Evolutionary conservation across 2,113 vertebrate genomes (phyloP).

Genomic region (Archilochus colubris): DNA sequence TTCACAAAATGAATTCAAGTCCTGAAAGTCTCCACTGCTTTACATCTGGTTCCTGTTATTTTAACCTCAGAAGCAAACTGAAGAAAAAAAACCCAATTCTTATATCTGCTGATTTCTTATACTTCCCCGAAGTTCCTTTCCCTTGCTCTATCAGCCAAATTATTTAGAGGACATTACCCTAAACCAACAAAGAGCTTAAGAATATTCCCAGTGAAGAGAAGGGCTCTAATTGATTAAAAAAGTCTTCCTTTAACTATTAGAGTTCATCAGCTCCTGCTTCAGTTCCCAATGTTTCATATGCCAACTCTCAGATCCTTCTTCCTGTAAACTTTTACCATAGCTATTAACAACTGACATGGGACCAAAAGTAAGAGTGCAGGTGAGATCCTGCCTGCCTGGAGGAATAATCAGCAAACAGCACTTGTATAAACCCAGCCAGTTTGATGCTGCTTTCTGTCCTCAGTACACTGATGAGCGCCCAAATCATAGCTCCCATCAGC

Average conservation of each 20-base stretch:
- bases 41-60: slow-evolving; percentile 57
- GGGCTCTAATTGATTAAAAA: neutral
- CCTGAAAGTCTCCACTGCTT: slow-evolving; percentile 7
- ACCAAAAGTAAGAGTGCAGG: neutral
- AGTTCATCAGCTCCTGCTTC: too few species aligned
- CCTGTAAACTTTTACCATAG: neutral
- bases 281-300: neutral
- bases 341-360: neutral
- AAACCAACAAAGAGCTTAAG: neutral
- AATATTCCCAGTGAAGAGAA: slow-evolving; percentile 12
- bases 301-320: neutral
- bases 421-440: neutral
- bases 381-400: neutral
- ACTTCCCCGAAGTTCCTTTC: neutral
- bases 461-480: neutral
- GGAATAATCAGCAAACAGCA: neutral
- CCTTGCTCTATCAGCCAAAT: slow-evolving; percentile 24
- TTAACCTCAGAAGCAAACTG: slow-evolving; percentile 2
- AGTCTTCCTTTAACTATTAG: too few species aligned
- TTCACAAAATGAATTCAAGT: neutral
- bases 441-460: neutral
- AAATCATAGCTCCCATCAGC: neutral
- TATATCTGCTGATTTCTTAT: slow-evolving; percentile 3
- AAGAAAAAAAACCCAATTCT: neutral
- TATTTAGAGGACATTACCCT: neutral